Conservation (phyloP, 2,113 vertebrate genomes). For the Globicephala melas region DNA sequence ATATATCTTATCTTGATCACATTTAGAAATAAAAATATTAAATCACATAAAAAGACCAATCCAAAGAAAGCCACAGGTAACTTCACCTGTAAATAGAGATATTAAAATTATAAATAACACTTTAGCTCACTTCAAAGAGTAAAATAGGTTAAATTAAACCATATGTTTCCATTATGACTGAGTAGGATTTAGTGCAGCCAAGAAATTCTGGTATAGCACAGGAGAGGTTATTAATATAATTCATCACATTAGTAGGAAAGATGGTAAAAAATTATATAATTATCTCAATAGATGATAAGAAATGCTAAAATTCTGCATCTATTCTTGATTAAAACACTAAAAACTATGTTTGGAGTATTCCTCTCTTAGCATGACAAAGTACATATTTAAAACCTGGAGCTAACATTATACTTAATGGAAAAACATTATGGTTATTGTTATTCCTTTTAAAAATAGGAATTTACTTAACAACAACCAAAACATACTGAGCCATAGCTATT, state of each 20-base stretch:
- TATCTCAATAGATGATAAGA: constrained; percentile 9
- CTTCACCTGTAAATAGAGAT: not conserved
- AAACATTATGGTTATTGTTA: constrained; percentile 1
- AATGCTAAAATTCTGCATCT: not conserved
- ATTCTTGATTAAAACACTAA: not conserved
- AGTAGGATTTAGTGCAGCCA: not conserved
- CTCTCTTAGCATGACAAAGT: not conserved
- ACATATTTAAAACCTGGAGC: not conserved
- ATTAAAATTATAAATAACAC: not conserved
- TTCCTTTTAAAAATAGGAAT: constrained; percentile 5
- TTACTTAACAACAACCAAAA: not conserved
- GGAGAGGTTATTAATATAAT: constrained; percentile 11
- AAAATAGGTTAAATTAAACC: not conserved
- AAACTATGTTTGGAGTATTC: not conserved
- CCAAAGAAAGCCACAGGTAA: not conserved
- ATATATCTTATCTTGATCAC: not conserved
- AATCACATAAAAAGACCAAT: not conserved
- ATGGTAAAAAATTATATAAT: constrained; percentile 5
- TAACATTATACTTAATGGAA: not conserved
- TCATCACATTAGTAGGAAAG: not conserved
- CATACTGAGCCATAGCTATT: not conserved
- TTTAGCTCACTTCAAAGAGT: not conserved
- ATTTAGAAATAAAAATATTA: constrained; percentile 15
- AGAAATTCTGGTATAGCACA: not conserved
- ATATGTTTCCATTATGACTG: not conserved